These are phyloP conservation scores for Scaeva pyrastri DNA, from an alignment of 2,888 invertebrate genomes.

Conservation along the genomic window DNA sequence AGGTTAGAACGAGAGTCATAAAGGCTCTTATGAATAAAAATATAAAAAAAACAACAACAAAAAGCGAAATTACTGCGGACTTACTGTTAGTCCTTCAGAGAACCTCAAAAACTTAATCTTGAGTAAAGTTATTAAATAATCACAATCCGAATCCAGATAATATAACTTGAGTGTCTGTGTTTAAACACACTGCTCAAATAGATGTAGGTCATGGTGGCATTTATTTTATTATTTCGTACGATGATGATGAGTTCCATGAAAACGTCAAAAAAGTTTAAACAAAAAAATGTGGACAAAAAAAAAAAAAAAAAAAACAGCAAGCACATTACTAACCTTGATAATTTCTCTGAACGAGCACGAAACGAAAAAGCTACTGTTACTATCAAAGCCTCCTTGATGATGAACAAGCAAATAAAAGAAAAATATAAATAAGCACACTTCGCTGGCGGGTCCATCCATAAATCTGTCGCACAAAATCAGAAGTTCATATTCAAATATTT, in stretches of 20 bases:
- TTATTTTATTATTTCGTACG: conserved; percentile 26
- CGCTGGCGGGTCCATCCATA: conserved; percentile 13
- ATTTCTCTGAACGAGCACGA: not conserved
- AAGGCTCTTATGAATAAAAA: not conserved
- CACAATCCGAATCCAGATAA: not conserved
- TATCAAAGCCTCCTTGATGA: conserved; percentile 26
- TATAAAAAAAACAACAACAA: not conserved
- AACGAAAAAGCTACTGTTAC: not conserved
- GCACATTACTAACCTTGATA: conserved; percentile 15
- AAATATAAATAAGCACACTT: conserved; percentile 1
- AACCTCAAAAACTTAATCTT: conserved; percentile 12
- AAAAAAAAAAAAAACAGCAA: not conserved
- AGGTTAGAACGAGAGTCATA: not conserved
- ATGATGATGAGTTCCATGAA: conserved; percentile 9
- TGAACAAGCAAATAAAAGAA: conserved; percentile 36
- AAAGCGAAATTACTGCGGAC: not conserved
- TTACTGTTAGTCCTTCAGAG: not conserved
- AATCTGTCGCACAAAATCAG: conserved; percentile 51
- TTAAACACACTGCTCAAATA: conserved; percentile 25
- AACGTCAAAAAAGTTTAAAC: not conserved
- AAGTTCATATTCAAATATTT: conserved; percentile 31
- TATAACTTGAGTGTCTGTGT: not conserved
- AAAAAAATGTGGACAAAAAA: no score
- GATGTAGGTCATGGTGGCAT: conserved; percentile 58
- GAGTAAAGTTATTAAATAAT: conserved; percentile 18